Conservation (phyloP, 1,140 invertebrate genomes). For the Polypedilum vanderplanki region DNA sequence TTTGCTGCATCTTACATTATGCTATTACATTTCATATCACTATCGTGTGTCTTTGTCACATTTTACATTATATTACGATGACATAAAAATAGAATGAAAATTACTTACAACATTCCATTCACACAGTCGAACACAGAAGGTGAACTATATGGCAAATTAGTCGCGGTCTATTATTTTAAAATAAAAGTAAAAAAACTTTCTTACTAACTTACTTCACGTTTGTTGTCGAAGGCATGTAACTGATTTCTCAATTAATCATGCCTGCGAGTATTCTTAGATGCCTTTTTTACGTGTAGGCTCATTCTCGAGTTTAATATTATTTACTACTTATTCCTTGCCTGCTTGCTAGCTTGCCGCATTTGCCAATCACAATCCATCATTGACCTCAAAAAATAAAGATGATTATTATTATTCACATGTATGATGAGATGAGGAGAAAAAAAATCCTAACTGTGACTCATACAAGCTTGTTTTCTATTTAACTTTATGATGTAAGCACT, state of each 20-base stretch:
- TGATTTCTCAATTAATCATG: conserved; percentile 19
- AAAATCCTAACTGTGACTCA: conserved; percentile 12
- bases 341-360: not conserved
- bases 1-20: not conserved
- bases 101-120: not conserved
- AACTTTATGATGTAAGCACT: not conserved
- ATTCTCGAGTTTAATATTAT: not conserved
- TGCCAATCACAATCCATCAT: not conserved
- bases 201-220: not conserved
- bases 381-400: conserved; percentile 1
- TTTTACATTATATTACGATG: not conserved
- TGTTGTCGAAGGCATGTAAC: not conserved
- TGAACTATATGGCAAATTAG: not conserved
- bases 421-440: not conserved
- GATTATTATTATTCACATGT: not conserved
- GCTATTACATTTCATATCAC: not conserved
- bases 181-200: too few relatives aligned
- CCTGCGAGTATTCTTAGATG: not conserved
- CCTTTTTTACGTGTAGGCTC: not conserved
- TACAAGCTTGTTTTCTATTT: not conserved
- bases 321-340: not conserved
- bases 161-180: not conserved
- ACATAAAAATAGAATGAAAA: not conserved
- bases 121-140: not conserved
- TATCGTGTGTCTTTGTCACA: not conserved